A percentile compares a stretch with the other conserved stretches of the same genome.
Conservation (phyloP, 2,113 vertebrate species). For the Coryphaenoides rupestris region DNA sequence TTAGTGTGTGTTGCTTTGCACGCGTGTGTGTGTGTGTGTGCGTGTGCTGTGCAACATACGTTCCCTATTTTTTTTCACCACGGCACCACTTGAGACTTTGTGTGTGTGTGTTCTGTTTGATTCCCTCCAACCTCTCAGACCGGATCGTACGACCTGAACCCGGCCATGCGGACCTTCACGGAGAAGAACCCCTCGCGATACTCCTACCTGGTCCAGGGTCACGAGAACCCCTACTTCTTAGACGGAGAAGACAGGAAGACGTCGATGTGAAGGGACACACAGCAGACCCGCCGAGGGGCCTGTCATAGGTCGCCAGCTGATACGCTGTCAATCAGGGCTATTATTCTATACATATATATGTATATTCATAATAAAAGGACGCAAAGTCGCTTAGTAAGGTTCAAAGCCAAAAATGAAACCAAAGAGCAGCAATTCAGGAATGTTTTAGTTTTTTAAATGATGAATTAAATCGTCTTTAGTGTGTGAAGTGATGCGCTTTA, state of each 20-base stretch:
- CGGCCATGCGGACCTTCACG: constrained; percentile 71
- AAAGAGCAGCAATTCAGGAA: too few relatives aligned
- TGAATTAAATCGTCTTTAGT: constrained; percentile 2
- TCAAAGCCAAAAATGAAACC: too few relatives aligned
- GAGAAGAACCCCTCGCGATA: constrained; percentile 65
- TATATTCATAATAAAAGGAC: too few relatives aligned
- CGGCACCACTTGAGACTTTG: too few relatives aligned
- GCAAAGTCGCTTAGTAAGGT: too few relatives aligned
- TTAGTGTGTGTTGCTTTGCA: constrained; percentile 14
- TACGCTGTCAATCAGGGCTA: background rate
- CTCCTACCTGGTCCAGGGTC: constrained; percentile 74
- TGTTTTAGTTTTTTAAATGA: background rate
- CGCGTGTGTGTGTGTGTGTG: constrained; percentile 8
- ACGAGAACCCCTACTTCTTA: constrained; percentile 76
- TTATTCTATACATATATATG: too few relatives aligned
- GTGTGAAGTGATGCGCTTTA: constrained; percentile 8
- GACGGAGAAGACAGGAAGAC: constrained; percentile 50
- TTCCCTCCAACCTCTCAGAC: constrained; percentile 47
- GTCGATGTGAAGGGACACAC: constrained; percentile 12
- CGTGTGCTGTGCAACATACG: too few relatives aligned
- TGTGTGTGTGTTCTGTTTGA: background rate
- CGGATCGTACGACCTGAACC: constrained; percentile 64
- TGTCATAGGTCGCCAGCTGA: constrained; percentile 3
- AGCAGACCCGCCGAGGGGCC: background rate
- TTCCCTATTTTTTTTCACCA: too few relatives aligned